phyloP scores from a whole-genome alignment of 2,888 invertebrate genomes.

The Sesia apiformis region DNA sequence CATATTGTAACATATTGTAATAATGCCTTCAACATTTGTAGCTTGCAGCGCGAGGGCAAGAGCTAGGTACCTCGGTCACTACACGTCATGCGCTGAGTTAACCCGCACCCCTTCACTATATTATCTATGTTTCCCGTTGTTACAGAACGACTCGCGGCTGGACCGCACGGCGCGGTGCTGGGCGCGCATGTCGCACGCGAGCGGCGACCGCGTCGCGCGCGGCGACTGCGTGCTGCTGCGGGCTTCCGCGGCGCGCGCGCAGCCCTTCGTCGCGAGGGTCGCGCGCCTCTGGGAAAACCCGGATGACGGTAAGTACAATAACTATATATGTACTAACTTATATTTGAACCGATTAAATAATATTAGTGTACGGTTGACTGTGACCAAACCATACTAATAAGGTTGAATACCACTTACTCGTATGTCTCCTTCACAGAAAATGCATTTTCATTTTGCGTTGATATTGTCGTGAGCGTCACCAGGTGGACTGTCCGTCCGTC shows the following conservation, averaged over 20 bases:
- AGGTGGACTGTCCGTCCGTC: too few species aligned
- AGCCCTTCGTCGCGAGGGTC: slow-evolving; percentile 95
- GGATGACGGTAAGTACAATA: slow-evolving; percentile 81
- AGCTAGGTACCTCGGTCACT: too few species aligned
- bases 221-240: slow-evolving; percentile 94
- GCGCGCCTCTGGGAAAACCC: slow-evolving; percentile 96
- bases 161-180: slow-evolving; percentile 87
- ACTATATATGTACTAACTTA: neutral
- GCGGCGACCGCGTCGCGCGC: slow-evolving; percentile 89
- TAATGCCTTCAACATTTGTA: too few species aligned
- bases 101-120: too few species aligned
- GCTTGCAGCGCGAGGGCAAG: too few species aligned
- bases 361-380: neutral
- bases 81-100: too few species aligned
- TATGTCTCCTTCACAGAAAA: too few species aligned
- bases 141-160: slow-evolving; percentile 52
- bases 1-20: too few species aligned
- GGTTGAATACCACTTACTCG: too few species aligned
- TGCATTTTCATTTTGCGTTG: too few species aligned
- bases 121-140: neutral
- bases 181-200: slow-evolving; percentile 90
- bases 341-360: neutral
- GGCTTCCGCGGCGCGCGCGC: slow-evolving; percentile 86
- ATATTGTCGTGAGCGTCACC: too few species aligned
- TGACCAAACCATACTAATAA: too few species aligned